Evolutionary conservation across 2,888 invertebrate species (phyloP), one percentile per base, ranked within the genome.

Genomic region (Caenorhabditis japonica): DNA sequence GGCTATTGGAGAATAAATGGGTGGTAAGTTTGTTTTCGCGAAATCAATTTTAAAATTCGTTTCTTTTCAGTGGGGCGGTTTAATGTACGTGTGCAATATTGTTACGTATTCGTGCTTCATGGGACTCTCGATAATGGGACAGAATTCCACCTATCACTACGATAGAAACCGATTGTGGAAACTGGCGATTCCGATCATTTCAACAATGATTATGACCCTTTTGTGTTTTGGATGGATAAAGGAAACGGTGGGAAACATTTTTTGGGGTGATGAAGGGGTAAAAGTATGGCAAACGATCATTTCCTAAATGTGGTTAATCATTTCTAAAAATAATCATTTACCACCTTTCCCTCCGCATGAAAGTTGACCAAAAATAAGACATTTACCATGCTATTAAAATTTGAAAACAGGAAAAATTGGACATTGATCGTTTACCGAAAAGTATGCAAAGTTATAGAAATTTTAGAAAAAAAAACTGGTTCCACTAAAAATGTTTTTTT

Each of bases 61-160:
- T 7, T 30, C 10, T 33, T 56, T 64, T 10, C 49, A 64, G 64
- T 64, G 64, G 64, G 33, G 19, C 15, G 64, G 64, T 3, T 3
- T 64, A 1, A 5, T 64, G n/a, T 64, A 64, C 27, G 38, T 64
- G 4, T 4, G 27, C 23, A 55, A 64, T 15, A 55, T 56, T 15
- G 1, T 41, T 25, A 1, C 49, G 2, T 64, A 61, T 36, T 30
- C 25, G 10, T 34, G 36, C 19, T 56, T 19, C 34, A 8, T 46
- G 13, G 47, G 41, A 23, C 13, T 49, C 13, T 25, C 46, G 4
- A 17, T 55, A 5, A 64, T 64, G 62, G 64, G 64, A 41, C 64
- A 64, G 17, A 4, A n/a, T 15, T 41, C 41, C 8, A 47, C 4
- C 5, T 64, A 64, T 17, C 19, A 64, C 39, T 64, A 56, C 36